These are phyloP conservation scores for Tetragonula clypearis DNA, from an alignment of 1,140 invertebrate genomes.

Conservation along the genomic window DNA sequence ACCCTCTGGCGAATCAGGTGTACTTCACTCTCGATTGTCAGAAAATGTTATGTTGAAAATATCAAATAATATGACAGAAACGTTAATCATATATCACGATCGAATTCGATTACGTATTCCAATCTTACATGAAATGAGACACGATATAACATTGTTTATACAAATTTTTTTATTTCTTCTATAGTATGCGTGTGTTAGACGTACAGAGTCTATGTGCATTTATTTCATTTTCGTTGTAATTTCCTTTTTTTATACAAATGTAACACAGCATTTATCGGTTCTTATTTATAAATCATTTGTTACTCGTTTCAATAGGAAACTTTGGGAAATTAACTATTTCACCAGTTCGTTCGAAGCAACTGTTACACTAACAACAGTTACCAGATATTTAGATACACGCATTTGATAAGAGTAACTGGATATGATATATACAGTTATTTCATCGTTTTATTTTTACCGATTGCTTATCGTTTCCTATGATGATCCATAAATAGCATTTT, in stretches of 20 bases:
- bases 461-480: background rate
- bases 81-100: too few relatives aligned
- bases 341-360: background rate
- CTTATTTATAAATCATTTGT: background rate
- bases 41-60: background rate
- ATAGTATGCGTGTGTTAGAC: slow-evolving; percentile 3
- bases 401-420: background rate
- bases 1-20: slow-evolving; percentile 31
- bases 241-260: background rate
- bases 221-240: background rate
- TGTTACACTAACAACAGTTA: background rate
- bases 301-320: too few relatives aligned
- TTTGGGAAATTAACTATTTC: background rate
- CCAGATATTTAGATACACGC: too few relatives aligned
- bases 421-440: background rate
- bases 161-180: slow-evolving; percentile 39
- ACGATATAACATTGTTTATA: background rate
- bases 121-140: background rate
- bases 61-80: background rate
- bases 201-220: background rate
- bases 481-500: slow-evolving; percentile 34
- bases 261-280: background rate
- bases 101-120: background rate
- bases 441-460: background rate
- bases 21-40: background rate